Conservation (phyloP, 2,797 vertebrate species). For the Hippoglossus hippoglossus region DNA sequence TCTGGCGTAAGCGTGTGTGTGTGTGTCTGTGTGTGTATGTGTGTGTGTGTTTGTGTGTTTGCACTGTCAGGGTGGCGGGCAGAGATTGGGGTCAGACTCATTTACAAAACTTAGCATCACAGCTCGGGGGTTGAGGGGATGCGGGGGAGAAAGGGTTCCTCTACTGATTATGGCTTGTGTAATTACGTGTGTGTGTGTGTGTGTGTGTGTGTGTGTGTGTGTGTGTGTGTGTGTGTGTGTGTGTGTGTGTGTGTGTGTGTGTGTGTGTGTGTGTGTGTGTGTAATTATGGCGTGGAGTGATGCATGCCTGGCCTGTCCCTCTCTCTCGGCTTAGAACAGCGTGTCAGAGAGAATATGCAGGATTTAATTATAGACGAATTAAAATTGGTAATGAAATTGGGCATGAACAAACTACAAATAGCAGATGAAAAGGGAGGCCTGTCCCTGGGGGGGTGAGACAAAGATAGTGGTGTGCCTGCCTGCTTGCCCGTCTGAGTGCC, state of each 20-base stretch:
- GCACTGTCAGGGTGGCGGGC: conserved; percentile 91
- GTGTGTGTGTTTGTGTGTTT: conserved; percentile 66
- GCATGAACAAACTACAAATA: conserved; percentile 93
- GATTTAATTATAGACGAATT: conserved; percentile 99
- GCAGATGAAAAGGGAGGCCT: conserved; percentile 89
- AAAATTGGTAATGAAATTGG: conserved; percentile 99
- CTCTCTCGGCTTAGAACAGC: conserved; percentile 97
- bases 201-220: conserved; percentile 41
- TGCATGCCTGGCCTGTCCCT: conserved; percentile 95
- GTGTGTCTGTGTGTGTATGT: conserved; percentile 63
- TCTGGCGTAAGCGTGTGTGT: conserved; percentile 52
- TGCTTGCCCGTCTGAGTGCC: conserved; percentile 71
- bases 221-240: conserved; percentile 63
- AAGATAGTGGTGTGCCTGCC: conserved; percentile 79
- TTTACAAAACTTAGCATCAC: conserved; percentile 99
- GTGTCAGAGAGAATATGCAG: conserved; percentile 99
- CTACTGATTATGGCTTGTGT: conserved; percentile 95
- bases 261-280: conserved; percentile 68
- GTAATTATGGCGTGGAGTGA: conserved; percentile 98
- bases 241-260: conserved; percentile 33
- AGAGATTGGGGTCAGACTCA: conserved; percentile 99
- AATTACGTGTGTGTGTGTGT: conserved; percentile 73
- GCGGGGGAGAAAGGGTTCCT: conserved; percentile 92
- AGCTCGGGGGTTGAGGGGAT: conserved; percentile 87
- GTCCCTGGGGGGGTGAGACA: conserved; percentile 83